Percentiles rank a stretch among this genome's conserved stretches.
Conservation (phyloP, 35 echinoderm and acorn worm species). For the Ptychodera flava region DNA sequence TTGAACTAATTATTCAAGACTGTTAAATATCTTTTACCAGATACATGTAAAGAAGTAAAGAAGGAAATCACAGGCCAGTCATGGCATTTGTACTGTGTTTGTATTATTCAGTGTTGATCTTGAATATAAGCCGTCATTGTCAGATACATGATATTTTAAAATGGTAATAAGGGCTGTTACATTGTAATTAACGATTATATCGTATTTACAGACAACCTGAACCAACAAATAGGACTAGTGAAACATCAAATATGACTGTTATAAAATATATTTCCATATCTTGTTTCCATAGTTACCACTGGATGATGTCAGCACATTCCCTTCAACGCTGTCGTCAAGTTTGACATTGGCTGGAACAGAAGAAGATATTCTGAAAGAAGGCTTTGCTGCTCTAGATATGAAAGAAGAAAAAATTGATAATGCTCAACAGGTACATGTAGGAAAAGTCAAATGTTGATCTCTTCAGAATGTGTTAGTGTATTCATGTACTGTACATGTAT, state of each 20-base stretch:
- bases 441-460: not conserved
- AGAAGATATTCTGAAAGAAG: conserved; percentile 55
- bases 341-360: conserved; percentile 30
- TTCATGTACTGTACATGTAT: not conserved
- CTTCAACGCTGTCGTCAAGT: conserved; percentile 49
- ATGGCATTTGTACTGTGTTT: no score
- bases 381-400: conserved; percentile 79
- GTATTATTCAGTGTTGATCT: no score
- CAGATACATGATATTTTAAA: no score
- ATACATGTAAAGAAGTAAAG: no score
- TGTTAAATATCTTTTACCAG: no score
- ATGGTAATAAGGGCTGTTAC: no score
- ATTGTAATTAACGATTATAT: no score
- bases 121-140: no score
- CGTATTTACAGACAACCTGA: no score
- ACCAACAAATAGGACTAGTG: no score
- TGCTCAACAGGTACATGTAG: conserved; percentile 81
- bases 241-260: not conserved
- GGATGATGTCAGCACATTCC: conserved; percentile 83
- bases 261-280: conserved; percentile 5
- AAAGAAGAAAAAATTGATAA: conserved; percentile 97
- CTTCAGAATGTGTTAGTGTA: not conserved
- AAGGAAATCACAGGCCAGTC: no score
- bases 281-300: conserved; percentile 65
- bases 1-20: no score